Evolutionary conservation across 2,797 vertebrate species (phyloP).

Genomic region (Muraenolepis orangiensis): DNA sequence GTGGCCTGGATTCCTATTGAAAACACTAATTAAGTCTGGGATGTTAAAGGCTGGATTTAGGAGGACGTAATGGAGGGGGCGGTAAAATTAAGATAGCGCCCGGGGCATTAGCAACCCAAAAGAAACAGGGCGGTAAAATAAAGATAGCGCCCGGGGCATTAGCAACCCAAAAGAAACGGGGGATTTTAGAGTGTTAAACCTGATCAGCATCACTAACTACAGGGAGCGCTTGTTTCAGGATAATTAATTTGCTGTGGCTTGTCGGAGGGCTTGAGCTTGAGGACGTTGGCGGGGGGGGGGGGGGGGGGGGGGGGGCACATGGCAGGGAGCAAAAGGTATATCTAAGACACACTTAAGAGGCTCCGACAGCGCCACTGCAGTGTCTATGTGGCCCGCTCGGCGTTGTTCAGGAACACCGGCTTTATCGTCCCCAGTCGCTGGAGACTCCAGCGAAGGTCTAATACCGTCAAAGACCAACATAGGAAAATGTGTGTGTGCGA

Average conservation of each 20-base stretch:
- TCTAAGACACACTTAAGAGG: constrained; percentile 13
- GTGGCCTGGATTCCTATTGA: constrained; percentile 34
- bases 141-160: constrained; percentile 23
- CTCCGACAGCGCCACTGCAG: not conserved
- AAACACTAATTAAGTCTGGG: constrained; percentile 39
- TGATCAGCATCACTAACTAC: constrained; percentile 30
- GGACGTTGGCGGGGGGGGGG: too few species aligned
- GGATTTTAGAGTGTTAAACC: constrained; percentile 10
- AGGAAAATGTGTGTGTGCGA: constrained; percentile 4
- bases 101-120: too few species aligned
- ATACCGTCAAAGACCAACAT: constrained; percentile 32
- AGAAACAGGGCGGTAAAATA: too few species aligned
- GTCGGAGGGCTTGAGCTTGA: not conserved
- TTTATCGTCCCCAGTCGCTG: constrained; percentile 4
- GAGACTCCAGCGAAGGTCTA: constrained; percentile 23
- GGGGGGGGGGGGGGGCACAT: not conserved
- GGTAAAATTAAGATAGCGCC: too few species aligned
- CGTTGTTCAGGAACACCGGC: constrained; percentile 18
- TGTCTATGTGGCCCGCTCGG: constrained; percentile 5
- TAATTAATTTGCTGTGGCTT: not conserved
- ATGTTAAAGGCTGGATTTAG: constrained; percentile 41
- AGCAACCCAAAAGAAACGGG: constrained; percentile 20
- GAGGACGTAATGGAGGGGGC: constrained; percentile 33
- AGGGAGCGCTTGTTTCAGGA: constrained; percentile 13
- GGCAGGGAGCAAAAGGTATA: constrained; percentile 8